Conservation (phyloP, 2,113 vertebrate genomes). For the Columba livia region DNA sequence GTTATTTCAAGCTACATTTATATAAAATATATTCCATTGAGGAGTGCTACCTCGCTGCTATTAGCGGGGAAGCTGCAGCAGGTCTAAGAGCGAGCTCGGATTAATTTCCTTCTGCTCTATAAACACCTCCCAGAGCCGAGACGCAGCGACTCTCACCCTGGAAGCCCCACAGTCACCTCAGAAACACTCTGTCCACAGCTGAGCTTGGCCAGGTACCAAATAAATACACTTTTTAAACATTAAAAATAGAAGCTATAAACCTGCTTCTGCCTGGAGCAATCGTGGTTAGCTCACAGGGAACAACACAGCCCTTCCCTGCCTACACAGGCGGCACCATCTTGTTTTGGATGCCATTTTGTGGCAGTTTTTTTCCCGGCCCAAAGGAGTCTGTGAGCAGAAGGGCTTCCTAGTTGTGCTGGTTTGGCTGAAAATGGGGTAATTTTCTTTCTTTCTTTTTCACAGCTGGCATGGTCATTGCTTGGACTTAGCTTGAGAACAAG, state of each 20-base stretch:
- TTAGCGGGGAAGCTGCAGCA: not conserved
- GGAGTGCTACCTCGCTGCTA: not conserved
- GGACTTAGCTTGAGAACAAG: too few species aligned
- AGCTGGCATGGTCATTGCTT: too few species aligned
- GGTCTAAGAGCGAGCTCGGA: not conserved
- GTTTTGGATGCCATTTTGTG: not conserved
- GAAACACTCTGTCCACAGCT: not conserved
- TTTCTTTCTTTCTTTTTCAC: too few species aligned
- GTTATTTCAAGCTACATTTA: not conserved
- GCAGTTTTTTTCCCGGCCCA: not conserved
- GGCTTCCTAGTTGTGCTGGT: too few species aligned
- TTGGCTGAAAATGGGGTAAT: too few species aligned
- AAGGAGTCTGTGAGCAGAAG: too few species aligned
- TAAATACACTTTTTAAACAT: not conserved
- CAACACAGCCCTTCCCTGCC: not conserved
- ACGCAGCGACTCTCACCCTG: not conserved
- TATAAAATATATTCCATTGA: not conserved
- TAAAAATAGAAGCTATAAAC: not conserved
- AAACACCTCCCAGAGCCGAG: not conserved
- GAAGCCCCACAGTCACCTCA: not conserved
- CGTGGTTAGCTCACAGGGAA: not conserved
- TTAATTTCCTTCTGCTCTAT: not conserved
- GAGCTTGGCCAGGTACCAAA: not conserved
- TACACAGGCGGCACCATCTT: accelerated
- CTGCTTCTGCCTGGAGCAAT: not conserved